A percentile compares a stretch with the other conserved stretches of the same genome.
These are phyloP conservation scores for Lichenostomus cassidix DNA, from an alignment of 2,113 vertebrate species.

Conservation along the genomic window DNA sequence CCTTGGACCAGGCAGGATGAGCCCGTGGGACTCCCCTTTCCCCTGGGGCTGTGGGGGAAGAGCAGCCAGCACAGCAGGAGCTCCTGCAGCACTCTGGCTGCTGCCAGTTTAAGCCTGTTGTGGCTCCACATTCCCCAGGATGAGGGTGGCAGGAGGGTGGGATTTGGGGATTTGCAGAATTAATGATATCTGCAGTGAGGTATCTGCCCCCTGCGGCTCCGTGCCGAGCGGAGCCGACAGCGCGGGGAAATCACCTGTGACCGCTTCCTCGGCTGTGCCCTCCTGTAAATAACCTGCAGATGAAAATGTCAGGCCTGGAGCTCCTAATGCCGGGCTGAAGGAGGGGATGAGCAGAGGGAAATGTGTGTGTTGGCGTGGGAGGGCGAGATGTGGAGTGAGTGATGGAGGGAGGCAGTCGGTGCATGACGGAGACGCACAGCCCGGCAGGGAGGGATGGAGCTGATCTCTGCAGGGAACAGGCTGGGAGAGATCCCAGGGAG, in stretches of 20 bases:
- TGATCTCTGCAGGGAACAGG: neutral
- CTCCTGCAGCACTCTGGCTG: neutral
- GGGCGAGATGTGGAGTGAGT: fast-evolving
- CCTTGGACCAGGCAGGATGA: neutral
- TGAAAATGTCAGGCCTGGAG: constrained; percentile 56
- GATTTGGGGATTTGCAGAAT: constrained; percentile 36
- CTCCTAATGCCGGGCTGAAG: constrained; percentile 16
- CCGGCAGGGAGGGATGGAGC: neutral
- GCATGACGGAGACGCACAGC: fast-evolving
- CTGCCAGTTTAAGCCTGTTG: neutral
- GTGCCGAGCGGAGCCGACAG: neutral
- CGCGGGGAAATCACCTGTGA: constrained; percentile 32
- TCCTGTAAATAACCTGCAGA: constrained; percentile 55
- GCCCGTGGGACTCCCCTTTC: neutral
- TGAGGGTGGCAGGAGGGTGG: neutral
- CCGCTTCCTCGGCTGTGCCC: neutral
- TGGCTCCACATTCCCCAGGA: neutral
- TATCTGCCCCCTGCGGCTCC: neutral
- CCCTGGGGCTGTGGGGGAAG: neutral
- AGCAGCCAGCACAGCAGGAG: neutral
- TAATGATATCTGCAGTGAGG: constrained; percentile 43
- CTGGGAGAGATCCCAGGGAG: neutral
- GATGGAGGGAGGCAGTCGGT: neutral
- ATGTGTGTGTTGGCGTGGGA: neutral
- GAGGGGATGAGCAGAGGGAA: neutral